A percentile compares a stretch with the other conserved stretches of the same genome.
Conservation (phyloP, 2,888 invertebrate genomes). For the Rhagonycha lutea region DNA sequence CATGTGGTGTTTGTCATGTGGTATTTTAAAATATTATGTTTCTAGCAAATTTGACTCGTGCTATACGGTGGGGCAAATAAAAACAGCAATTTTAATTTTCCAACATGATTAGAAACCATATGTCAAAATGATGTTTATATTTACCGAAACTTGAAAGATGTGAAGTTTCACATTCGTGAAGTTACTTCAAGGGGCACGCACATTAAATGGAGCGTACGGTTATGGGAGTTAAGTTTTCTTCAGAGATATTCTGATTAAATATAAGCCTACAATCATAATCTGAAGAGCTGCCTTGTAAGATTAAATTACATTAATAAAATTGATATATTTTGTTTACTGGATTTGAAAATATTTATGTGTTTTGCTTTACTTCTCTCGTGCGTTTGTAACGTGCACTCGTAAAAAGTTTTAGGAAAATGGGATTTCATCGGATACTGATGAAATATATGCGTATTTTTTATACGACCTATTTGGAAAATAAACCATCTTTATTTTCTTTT, state of each 20-base stretch:
- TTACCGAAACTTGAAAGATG: constrained; percentile 20
- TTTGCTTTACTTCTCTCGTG: constrained; percentile 29
- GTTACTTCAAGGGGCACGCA: constrained; percentile 21
- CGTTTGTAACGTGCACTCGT: constrained; percentile 29
- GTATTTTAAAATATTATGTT: constrained; percentile 50
- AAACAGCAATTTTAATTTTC: constrained; percentile 46
- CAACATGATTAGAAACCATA: constrained; percentile 25
- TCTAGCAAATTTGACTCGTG: constrained; percentile 49
- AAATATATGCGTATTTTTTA: constrained; percentile 36
- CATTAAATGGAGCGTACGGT: constrained; percentile 29
- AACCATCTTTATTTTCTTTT: constrained; percentile 33
- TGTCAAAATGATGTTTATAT: constrained; percentile 12
- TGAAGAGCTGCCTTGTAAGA: constrained; percentile 29
- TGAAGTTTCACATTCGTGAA: constrained; percentile 1
- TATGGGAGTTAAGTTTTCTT: constrained; percentile 26
- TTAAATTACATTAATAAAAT: constrained; percentile 35
- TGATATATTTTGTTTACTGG: constrained; percentile 35
- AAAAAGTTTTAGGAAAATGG: constrained; percentile 36
- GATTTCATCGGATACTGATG: constrained; percentile 35
- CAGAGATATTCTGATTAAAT: constrained; percentile 31
- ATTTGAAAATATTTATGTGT: constrained; percentile 38
- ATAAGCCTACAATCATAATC: constrained; percentile 30
- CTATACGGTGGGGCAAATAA: constrained; percentile 40
- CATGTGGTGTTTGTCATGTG: constrained; percentile 38
- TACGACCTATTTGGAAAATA: constrained; percentile 33